Base-by-base conservation (phyloP, 2,797 vertebrate genomes). In the Pangasius mekongensis region DNA sequence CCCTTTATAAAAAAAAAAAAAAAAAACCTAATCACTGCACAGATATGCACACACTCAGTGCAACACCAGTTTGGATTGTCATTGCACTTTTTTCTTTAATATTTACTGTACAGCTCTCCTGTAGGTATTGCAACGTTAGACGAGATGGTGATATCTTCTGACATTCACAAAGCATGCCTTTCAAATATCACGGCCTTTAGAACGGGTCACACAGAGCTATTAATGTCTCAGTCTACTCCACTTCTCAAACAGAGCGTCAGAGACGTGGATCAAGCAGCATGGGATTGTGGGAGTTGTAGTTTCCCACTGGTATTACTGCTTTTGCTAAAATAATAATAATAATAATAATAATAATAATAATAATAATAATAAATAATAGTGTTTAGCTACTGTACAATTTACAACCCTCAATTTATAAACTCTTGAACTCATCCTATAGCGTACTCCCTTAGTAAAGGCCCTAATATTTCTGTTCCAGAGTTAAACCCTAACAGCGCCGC, bases 131-230 rank as follows among this genome's bases (percentile, higher is more conserved):
- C 27, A 30, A 52, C 27, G 0, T 43, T 62, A 62, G 33, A 62
- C 1, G 22, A 62, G 58, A 62, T 67, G 10, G n/a, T 22, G 62
- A 47, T 74, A 54, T 54, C 93, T 87, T 92, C 93, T 96, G 95
- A 95, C 94, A 96, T 95, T 95, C 94, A 93, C 91, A 90, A 93
- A 93, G 93, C 94, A 95, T 95, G 94, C 94, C 94, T 94, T 95
- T 95, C 92, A 97, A 97, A 97, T 96, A 96, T 96, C 96, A 96
- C 93, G 95, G 94, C 96, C 95, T 96, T 96, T 96, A 93, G 93
- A 94, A 93, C 93, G 94, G 95, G 96, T 96, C 94, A 95, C 78
- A 84, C 92, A 80, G 89, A 33, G 88, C 95, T 96, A 96, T 95
- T 95, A 93, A 95, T 95, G 96, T 95, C 93, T 92, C 92, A 92